Conservation (phyloP, 2,888 invertebrate species). For the Sinhomidia bicolor region DNA sequence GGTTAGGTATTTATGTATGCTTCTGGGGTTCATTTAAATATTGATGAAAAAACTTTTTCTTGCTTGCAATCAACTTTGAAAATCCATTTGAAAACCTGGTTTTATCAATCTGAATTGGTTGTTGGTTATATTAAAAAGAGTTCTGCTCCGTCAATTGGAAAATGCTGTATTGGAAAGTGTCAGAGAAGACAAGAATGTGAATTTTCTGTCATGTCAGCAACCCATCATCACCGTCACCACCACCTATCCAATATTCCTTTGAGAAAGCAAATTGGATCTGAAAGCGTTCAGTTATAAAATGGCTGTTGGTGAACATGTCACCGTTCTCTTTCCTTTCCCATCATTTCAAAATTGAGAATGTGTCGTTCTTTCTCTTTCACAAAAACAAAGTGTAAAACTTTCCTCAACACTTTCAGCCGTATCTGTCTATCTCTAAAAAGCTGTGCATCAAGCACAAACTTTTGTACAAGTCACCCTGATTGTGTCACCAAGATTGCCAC, state of each 20-base stretch:
- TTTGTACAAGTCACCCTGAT: no score
- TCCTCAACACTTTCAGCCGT: no score
- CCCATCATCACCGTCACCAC: not conserved
- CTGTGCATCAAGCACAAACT: no score
- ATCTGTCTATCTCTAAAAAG: no score
- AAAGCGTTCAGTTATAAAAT: conserved; percentile 17
- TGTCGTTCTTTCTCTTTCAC: not conserved
- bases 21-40: not conserved
- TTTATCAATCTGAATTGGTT: not conserved
- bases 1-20: no score
- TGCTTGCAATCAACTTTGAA: not conserved
- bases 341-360: not conserved
- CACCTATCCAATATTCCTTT: no score
- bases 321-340: not conserved
- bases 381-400: not conserved
- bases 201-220: not conserved
- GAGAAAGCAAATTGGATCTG: conserved; percentile 38
- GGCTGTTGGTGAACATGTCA: conserved; percentile 46
- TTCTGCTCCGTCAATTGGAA: not conserved
- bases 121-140: no score
- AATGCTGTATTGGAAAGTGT: not conserved
- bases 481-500: no score
- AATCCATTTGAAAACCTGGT: not conserved
- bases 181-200: not conserved
- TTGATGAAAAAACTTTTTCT: not conserved